Evolutionary conservation across 1,140 invertebrate species (phyloP).

Genomic region (Psix sp.): DNA sequence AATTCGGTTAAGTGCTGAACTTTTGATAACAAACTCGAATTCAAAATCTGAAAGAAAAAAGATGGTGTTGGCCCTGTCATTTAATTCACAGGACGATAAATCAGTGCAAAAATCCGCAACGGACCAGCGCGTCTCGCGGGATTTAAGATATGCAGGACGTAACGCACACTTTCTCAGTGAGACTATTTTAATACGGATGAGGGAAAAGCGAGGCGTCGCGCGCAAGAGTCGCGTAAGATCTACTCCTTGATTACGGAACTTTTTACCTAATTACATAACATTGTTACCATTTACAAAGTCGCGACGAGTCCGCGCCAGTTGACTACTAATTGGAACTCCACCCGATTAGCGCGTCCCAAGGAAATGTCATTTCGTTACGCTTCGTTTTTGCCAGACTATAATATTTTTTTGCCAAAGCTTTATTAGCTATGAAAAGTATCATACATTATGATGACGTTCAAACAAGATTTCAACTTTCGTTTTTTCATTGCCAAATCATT

Average conservation of each 20-base stretch:
- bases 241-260: slow-evolving; percentile 73
- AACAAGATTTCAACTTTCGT: too few species aligned
- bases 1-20: too few species aligned
- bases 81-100: slow-evolving; percentile 60
- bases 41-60: not conserved
- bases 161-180: slow-evolving; percentile 69
- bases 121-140: slow-evolving; percentile 56
- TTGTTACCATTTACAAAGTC: slow-evolving; percentile 70
- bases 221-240: slow-evolving; percentile 67
- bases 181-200: slow-evolving; percentile 73
- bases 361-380: slow-evolving; percentile 43
- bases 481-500: too few species aligned
- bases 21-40: too few species aligned
- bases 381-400: not conserved
- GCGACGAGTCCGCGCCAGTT: slow-evolving; percentile 57
- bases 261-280: slow-evolving; percentile 72
- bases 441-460: too few species aligned
- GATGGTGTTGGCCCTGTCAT: too few species aligned
- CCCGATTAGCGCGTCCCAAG: slow-evolving; percentile 49
- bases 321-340: slow-evolving; percentile 65
- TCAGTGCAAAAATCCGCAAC: slow-evolving; percentile 66
- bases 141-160: slow-evolving; percentile 72
- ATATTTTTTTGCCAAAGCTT: too few species aligned
- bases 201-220: slow-evolving; percentile 54
- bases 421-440: too few species aligned